A percentile compares a stretch with the other conserved stretches of the same genome.
phyloP scores from a whole-genome alignment of 2,888 invertebrate species.

The Pyrochroa serraticornis region DNA sequence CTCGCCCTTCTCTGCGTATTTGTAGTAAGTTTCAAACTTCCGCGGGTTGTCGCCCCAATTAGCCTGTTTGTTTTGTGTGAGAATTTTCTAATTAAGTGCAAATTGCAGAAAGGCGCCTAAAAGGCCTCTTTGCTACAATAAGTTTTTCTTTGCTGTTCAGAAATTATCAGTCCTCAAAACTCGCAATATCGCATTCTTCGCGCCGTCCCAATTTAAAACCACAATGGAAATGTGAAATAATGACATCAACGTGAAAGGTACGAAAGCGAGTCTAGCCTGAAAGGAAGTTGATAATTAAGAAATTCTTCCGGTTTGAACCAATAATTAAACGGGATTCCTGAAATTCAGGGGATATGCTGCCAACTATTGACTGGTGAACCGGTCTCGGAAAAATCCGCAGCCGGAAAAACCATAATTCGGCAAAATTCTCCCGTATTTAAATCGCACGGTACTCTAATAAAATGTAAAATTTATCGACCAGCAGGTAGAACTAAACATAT shows the following conservation, averaged over 20 bases:
- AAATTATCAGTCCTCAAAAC: no score
- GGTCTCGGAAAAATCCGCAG: constrained; percentile 1
- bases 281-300: constrained; percentile 45
- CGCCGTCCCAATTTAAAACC: no score
- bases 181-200: not conserved
- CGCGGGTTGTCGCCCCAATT: no score
- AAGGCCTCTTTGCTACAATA: no score
- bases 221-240: constrained; percentile 18
- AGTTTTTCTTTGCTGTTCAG: no score
- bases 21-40: no score
- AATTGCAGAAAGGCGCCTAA: no score
- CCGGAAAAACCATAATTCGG: no score
- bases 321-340: constrained; percentile 41
- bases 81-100: no score
- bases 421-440: not conserved
- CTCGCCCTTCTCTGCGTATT: no score
- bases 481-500: constrained; percentile 9
- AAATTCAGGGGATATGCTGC: constrained; percentile 30
- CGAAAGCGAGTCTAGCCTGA: constrained; percentile 28
- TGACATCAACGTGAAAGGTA: constrained; percentile 26
- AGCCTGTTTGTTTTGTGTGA: no score
- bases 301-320: constrained; percentile 45
- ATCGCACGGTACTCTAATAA: constrained; percentile 4
- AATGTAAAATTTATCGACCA: constrained; percentile 10
- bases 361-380: constrained; percentile 26